Percentiles rank a stretch among this genome's conserved stretches.
These are phyloP conservation scores for Neoascia interrupta DNA, from an alignment of 2,888 invertebrate species.

Conservation along the genomic window DNA sequence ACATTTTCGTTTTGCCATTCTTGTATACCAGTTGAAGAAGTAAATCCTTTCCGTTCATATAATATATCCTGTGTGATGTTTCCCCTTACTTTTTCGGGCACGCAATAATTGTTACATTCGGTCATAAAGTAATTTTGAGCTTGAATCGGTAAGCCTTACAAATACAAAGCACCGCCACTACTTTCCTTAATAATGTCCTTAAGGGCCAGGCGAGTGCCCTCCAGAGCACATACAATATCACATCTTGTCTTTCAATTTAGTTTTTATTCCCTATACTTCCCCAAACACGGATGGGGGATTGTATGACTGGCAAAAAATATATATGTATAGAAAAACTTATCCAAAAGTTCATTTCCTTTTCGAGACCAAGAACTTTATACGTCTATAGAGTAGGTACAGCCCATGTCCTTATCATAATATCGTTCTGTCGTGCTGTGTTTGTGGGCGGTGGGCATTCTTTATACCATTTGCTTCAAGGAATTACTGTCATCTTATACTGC, in stretches of 20 bases:
- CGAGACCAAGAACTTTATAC: constrained; percentile 36
- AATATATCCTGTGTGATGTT: constrained; percentile 1
- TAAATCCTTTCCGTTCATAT: constrained; percentile 43
- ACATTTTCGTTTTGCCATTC: background rate
- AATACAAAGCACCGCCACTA: constrained; percentile 49
- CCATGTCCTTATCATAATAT: constrained; percentile 64
- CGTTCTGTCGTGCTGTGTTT: constrained; percentile 35
- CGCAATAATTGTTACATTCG: constrained; percentile 61
- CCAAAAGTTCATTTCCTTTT: constrained; percentile 58
- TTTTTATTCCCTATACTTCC: constrained; percentile 43
- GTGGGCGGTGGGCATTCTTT: constrained; percentile 12
- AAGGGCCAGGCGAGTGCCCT: constrained; percentile 9
- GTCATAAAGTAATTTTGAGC: constrained; percentile 62
- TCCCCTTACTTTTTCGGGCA: background rate
- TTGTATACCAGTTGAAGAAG: constrained; percentile 22
- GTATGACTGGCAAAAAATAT: background rate
- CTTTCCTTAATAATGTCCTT: constrained; percentile 57
- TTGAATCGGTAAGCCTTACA: constrained; percentile 50
- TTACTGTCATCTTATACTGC: constrained; percentile 59
- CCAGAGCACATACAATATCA: constrained; percentile 10
- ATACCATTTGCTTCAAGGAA: constrained; percentile 58
- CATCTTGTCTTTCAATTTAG: constrained; percentile 53
- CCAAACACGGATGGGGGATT: too few relatives aligned
- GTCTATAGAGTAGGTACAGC: constrained; percentile 28
- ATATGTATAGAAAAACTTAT: constrained; percentile 15